Conservation (phyloP, 1,140 invertebrate species). For the Oppia nitens region DNA sequence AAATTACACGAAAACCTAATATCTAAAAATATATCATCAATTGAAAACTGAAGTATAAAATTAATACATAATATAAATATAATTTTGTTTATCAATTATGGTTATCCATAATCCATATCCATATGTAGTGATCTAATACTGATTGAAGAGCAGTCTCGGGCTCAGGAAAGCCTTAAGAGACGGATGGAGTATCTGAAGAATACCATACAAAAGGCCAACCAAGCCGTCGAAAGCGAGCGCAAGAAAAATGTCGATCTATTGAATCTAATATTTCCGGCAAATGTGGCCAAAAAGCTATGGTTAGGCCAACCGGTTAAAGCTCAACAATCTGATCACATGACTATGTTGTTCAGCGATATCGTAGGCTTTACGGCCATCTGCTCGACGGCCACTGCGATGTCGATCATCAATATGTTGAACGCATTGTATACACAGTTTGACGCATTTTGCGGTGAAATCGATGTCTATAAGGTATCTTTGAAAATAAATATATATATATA, state of each 20-base stretch:
- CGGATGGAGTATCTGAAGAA: constrained; percentile 88
- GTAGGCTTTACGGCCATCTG: constrained; percentile 95
- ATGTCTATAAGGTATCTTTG: constrained; percentile 83
- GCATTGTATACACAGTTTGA: constrained; percentile 90
- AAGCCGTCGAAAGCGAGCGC: constrained; percentile 75
- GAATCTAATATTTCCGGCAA: constrained; percentile 82
- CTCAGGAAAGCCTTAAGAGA: constrained; percentile 77
- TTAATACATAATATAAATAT: too few relatives aligned
- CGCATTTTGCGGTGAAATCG: constrained; percentile 76
- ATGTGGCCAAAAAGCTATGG: constrained; percentile 80
- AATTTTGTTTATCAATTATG: too few relatives aligned
- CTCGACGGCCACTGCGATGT: constrained; percentile 76
- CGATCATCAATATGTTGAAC: constrained; percentile 82
- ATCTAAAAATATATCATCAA: too few relatives aligned
- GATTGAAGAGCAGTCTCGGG: constrained; percentile 83
- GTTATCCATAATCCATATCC: too few relatives aligned
- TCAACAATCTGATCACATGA: constrained; percentile 78
- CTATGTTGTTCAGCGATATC: constrained; percentile 97
- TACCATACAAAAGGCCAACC: constrained; percentile 77
- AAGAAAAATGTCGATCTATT: constrained; percentile 87
- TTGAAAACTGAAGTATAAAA: too few relatives aligned
- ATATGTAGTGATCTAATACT: constrained; percentile 62
- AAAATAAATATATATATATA: too few relatives aligned
- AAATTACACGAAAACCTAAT: too few relatives aligned
- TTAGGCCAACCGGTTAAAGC: constrained; percentile 77